phyloP scores from a whole-genome alignment of 2,797 vertebrate genomes.

The Coracias cyanogaster region DNA sequence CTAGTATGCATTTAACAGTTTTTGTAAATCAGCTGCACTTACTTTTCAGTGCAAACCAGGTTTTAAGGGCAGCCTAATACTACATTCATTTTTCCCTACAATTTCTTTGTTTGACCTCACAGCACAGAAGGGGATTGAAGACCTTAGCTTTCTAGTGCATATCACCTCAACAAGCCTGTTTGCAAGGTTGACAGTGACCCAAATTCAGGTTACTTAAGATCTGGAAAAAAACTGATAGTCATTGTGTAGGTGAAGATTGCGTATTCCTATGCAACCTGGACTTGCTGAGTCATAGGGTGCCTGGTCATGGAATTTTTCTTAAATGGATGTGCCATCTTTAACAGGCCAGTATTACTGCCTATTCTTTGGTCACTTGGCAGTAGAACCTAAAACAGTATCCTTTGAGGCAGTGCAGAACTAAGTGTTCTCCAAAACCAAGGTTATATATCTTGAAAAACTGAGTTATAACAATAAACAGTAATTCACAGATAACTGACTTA shows the following conservation, averaged over 20 bases:
- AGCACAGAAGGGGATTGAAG: not conserved
- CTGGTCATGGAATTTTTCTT: not conserved
- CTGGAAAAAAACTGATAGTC: not conserved
- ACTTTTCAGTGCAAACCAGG: not conserved
- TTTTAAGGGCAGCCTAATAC: not conserved
- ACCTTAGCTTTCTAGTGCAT: not conserved
- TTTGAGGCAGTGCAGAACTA: not conserved
- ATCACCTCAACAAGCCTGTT: rapidly evolving
- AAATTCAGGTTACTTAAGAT: not conserved
- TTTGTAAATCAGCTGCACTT: not conserved
- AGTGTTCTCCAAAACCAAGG: not conserved
- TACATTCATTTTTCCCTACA: not conserved
- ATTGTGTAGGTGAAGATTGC: not conserved
- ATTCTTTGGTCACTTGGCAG: not conserved
- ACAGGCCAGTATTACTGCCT: not conserved
- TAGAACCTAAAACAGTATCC: not conserved
- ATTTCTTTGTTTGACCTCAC: not conserved
- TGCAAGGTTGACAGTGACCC: not conserved
- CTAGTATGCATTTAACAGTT: not conserved
- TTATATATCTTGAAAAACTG: not conserved
- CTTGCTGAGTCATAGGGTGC: not conserved
- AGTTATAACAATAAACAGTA: not conserved
- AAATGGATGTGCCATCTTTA: not conserved
- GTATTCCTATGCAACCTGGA: not conserved
- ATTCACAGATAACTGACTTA: not conserved